Base-by-base conservation (phyloP, 2,113 vertebrate genomes). In the Turnix velox region DNA sequence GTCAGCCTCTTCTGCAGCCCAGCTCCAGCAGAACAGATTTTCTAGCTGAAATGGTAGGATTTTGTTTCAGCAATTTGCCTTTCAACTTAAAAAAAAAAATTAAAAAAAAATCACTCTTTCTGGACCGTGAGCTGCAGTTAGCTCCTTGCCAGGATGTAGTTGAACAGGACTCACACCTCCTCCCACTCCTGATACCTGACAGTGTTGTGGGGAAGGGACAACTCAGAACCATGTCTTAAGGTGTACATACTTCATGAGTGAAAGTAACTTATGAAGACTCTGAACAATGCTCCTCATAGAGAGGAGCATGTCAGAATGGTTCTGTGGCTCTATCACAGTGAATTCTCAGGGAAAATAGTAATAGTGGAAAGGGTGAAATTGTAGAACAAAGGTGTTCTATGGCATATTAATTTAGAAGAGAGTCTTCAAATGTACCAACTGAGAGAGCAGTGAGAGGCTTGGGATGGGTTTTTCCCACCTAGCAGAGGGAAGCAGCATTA, bases 1-100 rank as follows among this genome's bases (percentile, higher is more conserved):
- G 80, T 24, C 0, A 0, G 49, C 25, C n/a, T 89, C 39, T 93
- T 82, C 77, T 84, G 74, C 42, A 55, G 49, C 18, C 35, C 55
- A 79, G 71, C 63, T 92, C 62, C 67, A 76, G 42, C 23, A 86
- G 65, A 82, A 89, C 18, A 66, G 61, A 90, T 88, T 90, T 95
- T 94, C 54, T 81, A 87, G 37, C 17, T 76, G 81, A 92, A 93
- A 84, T 31, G 45, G 57, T 15, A 72, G 33, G 24, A 75, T 76
- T 85, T 87, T 54, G 19, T 87, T 84, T 57, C 8, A 22, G 57
- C 9, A 68, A 31, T 76, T 46, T 87, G 71, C 10, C 40, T 93
- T 84, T 33, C 39, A 62, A 42, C 18, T 92, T 75, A 76, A 39
- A 59, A 86, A 91, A n/a, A n/a, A n/a, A 66, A 24, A 18, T 79